These are phyloP conservation scores for Hystrix cristata DNA, from an alignment of 2,113 vertebrate species.

Conservation along the genomic window DNA sequence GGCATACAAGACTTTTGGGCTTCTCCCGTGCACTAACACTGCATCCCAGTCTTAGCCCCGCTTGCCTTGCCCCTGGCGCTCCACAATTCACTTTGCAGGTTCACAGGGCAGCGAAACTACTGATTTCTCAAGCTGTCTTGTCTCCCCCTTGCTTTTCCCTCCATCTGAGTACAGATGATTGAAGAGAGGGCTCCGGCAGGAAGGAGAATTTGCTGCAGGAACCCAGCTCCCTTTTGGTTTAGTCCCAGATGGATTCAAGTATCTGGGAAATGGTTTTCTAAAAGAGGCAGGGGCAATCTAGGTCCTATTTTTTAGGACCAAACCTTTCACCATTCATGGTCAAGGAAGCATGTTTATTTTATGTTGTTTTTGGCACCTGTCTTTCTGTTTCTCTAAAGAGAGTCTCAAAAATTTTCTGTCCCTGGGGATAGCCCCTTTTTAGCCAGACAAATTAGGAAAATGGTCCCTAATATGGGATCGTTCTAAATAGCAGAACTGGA, in stretches of 20 bases:
- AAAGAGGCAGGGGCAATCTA: not conserved
- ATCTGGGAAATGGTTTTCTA: conserved; percentile 38
- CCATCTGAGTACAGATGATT: not conserved
- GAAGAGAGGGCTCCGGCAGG: not conserved
- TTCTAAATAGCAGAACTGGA: not conserved
- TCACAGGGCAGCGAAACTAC: not conserved
- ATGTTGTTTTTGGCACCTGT: not conserved
- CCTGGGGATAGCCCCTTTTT: not conserved
- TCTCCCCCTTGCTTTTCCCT: not conserved
- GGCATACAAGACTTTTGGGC: accelerated
- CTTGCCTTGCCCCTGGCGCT: not conserved
- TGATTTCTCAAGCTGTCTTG: not conserved
- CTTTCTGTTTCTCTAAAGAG: not conserved
- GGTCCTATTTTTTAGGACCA: not conserved
- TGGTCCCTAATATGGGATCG: not conserved
- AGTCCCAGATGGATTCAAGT: not conserved
- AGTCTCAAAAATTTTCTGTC: not conserved
- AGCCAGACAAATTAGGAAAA: conserved; percentile 6
- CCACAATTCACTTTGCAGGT: not conserved
- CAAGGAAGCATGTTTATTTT: conserved; percentile 13
- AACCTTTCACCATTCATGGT: not conserved
- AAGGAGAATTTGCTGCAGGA: not conserved
- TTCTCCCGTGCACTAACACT: accelerated
- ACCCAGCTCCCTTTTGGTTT: not conserved
- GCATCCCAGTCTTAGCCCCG: not conserved